phyloP scores from a whole-genome alignment of 2,797 vertebrate genomes.

The Adelosebastes latens region DNA sequence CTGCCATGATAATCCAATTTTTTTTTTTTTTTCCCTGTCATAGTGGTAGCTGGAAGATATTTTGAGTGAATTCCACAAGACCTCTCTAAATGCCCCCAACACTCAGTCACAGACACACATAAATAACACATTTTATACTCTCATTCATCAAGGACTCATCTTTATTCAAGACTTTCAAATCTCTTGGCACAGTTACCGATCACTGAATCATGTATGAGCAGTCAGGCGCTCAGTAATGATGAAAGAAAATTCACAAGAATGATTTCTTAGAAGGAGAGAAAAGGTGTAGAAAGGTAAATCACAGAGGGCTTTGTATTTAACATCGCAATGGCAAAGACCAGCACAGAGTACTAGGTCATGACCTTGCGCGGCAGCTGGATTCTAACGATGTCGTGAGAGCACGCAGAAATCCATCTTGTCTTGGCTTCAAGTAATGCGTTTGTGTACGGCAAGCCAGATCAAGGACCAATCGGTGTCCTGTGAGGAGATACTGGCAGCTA shows the following conservation, averaged over 20 bases:
- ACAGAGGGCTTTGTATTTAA: neutral
- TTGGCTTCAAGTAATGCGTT: no score
- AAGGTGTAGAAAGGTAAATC: neutral
- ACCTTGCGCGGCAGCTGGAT: neutral
- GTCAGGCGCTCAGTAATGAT: neutral
- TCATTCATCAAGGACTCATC: slow-evolving; percentile 34
- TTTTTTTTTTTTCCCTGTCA: neutral
- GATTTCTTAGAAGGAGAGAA: neutral
- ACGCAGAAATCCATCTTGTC: neutral
- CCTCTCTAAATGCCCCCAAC: slow-evolving; percentile 14
- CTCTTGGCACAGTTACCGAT: slow-evolving; percentile 17
- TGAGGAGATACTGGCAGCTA: no score
- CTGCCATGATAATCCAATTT: slow-evolving; percentile 34
- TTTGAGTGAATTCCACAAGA: slow-evolving; percentile 31
- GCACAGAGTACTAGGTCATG: neutral
- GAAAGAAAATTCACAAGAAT: neutral
- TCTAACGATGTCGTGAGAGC: neutral
- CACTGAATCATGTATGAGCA: slow-evolving; percentile 20
- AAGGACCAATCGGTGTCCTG: no score
- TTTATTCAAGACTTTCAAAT: slow-evolving; percentile 28
- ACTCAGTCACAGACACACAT: slow-evolving; percentile 4
- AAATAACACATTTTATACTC: slow-evolving; percentile 13
- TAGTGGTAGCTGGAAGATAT: slow-evolving; percentile 28
- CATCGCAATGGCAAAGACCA: neutral
- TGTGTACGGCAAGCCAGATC: no score